Percentiles rank a stretch among this genome's conserved stretches.
Evolutionary conservation across 2,113 vertebrate species (phyloP).

Genomic region (Glaucidium brasilianum): DNA sequence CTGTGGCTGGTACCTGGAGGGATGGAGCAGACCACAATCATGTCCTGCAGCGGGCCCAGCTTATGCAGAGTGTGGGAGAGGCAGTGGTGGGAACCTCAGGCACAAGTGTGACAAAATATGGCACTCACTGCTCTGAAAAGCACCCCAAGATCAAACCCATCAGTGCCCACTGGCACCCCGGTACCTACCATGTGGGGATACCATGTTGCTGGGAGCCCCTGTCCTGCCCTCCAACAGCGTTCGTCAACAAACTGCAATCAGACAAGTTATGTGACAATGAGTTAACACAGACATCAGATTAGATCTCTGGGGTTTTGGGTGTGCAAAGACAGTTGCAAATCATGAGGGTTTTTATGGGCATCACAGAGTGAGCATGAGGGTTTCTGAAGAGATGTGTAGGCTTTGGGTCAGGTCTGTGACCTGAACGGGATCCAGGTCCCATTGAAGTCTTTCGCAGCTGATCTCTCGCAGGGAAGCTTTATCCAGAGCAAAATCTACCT

Average conservation of each 20-base stretch:
- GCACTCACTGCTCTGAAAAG: background rate
- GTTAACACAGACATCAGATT: background rate
- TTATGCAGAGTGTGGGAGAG: background rate
- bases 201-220: background rate
- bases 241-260: background rate
- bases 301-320: background rate
- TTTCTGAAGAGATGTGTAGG: background rate
- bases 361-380: background rate
- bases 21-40: background rate
- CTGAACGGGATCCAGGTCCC: background rate
- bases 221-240: fast-evolving
- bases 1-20: background rate
- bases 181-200: background rate
- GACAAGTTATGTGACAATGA: background rate
- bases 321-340: background rate
- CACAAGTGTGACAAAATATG: background rate
- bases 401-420: background rate
- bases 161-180: fast-evolving
- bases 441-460: background rate
- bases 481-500: background rate
- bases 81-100: background rate
- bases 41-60: background rate
- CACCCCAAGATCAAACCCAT: background rate
- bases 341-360: background rate
- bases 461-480: background rate